Evolutionary conservation across 2,888 invertebrate species (phyloP).

Genomic region (Endotricha flammealis): DNA sequence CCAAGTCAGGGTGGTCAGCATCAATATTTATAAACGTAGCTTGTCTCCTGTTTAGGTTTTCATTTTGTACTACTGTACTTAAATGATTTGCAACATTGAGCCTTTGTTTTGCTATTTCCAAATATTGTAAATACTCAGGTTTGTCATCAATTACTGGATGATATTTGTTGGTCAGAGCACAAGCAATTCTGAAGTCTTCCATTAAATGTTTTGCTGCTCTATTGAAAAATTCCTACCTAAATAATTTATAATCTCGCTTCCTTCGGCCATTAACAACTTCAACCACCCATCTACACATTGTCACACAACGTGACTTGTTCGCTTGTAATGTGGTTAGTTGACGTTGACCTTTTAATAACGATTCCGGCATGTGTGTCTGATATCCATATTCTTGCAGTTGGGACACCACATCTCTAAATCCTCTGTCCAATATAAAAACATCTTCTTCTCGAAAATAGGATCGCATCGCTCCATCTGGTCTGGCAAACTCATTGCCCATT

Average conservation of each 20-base stretch:
- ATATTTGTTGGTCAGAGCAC: background rate
- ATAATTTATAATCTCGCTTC: background rate
- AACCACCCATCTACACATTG: conserved; percentile 1
- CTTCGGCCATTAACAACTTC: background rate
- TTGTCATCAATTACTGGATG: background rate
- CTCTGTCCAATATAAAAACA: conserved; percentile 16
- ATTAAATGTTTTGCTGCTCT: background rate
- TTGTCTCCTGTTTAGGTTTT: background rate
- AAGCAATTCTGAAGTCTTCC: background rate
- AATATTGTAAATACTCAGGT: background rate
- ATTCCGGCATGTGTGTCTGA: conserved; percentile 15
- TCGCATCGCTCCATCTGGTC: background rate
- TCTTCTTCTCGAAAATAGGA: conserved; percentile 5
- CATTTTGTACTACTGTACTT: background rate
- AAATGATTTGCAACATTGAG: background rate
- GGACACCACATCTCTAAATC: conserved; percentile 13
- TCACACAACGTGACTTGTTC: conserved; percentile 1
- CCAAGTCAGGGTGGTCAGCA: background rate
- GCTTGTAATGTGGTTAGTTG: background rate
- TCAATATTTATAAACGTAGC: background rate
- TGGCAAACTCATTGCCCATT: background rate
- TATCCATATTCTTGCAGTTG: background rate
- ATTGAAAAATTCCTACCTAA: background rate
- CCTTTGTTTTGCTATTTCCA: background rate
- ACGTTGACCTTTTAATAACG: conserved; percentile 1